Evolutionary conservation across 1,140 invertebrate genomes (phyloP), one percentile per base, ranked within the genome.

Genomic region (Lycorma delicatula): DNA sequence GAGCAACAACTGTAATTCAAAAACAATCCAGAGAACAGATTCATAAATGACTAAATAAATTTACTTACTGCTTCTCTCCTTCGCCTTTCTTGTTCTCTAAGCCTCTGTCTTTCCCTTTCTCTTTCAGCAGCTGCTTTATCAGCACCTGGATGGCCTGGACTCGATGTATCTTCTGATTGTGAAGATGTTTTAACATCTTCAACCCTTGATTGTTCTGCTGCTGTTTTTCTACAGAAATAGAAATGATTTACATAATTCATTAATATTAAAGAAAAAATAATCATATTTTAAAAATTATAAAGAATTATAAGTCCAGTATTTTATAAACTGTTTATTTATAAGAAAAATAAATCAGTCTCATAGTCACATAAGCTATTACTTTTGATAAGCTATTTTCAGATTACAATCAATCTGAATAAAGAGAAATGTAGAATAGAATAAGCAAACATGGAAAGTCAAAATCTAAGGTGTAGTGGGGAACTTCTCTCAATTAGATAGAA

Each of bases 11-110:
- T 6, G 13, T 22, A 48, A 48, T 22, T 48, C 46, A 48, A 3
- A 48, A 4, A 6, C 5, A 5, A 4, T 3, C 20, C 46, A 48
- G 2, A 2, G 13, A 48, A 26, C 18, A 46, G 5, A 46, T 46
- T 11, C 7, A 20, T 46, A 6, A 46, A n/a, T 6, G 41, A 9
- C 18, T 11, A 46, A 6, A 36, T 6, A 18, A n/a, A 47, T 57
- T 28, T 47, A 84, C 86, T 86, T 77, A 96, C 93, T 67, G 91
- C 93, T 81, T 95, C 93, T 63, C 93, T 78, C 62, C 90, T 79
- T 61, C 92, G 79, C 62, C 90, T 79, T 61, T 92, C 79, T 52
- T 92, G 77, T 72, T 96, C 93, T 74, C 95, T 91, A 72, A 95
- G 92, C 60, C 91, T 79, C 65, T 87, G 83, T 54, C 75, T 63